Base-by-base conservation (phyloP, 2,113 vertebrate species). In the Baryphthengus martii region DNA sequence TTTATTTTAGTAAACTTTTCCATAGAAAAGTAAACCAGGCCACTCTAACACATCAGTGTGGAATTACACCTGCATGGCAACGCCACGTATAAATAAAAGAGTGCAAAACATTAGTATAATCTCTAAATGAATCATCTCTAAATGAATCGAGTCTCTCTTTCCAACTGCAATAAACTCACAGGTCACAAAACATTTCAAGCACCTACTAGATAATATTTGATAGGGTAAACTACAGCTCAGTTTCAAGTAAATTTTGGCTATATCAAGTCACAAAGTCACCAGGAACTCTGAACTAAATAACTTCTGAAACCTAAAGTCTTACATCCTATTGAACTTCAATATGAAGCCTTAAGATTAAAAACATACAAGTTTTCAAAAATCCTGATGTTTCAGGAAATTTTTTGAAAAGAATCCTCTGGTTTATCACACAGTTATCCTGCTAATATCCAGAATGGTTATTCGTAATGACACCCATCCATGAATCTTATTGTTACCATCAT, bases 21-120 rank as follows among this genome's bases (percentile, higher is more conserved):
- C 26, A 35, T 42, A 58, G 42, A 72, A 87, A 95, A 84, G 65
- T 78, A 91, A 95, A 95, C 70, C 70, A 89, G 88, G 85, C 12
- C 92, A 78, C 56, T 71, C 62, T 66, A 29, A 56, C 65, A 33
- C 24, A 50, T 35, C 35, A 44, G 5, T 18, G 24, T 71, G n/a
- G 44, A 88, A 81, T 78, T 71, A 77, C 37, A 94, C 74, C 47
- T 72, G 89, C 63, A 16, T n/a, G 72, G 37, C n/a, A 92, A 62
- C 26, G n/a, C 26, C 24, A 85, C 26, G 5, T 72, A 90, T 39
- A 88, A 85, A 79, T 63, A 73, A 81, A 17, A 59, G 61, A 42
- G 26, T 65, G 79, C 17, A 79, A 83, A 90, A 72, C 8, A 15
- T 11, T 52, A 45, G 4, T 24, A 2, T 10, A 92, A 85, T 82